Evolutionary conservation across 2,888 invertebrate species (phyloP).

Genomic region (Carterocephalus palaemon): DNA sequence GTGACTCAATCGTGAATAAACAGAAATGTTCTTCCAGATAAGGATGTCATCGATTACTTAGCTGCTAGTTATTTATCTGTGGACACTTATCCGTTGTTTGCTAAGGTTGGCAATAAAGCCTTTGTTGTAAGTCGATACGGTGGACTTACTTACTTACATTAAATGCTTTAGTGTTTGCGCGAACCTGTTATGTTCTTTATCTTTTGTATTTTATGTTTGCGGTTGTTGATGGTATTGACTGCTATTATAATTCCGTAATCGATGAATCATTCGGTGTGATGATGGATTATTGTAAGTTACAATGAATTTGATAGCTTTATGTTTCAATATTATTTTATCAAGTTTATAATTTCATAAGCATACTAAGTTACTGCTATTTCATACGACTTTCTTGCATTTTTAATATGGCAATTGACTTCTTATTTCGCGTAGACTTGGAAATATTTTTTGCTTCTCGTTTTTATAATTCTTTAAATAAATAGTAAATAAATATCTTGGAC

Average conservation of each 20-base stretch:
- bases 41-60: conserved; percentile 26
- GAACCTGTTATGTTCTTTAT: conserved; percentile 20
- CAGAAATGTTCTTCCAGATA: conserved; percentile 26
- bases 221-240: conserved; percentile 14
- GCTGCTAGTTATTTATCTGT: conserved; percentile 30
- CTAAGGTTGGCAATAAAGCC: conserved; percentile 30
- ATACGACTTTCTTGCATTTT: too few relatives aligned
- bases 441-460: too few relatives aligned
- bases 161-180: conserved; percentile 14
- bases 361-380: too few relatives aligned
- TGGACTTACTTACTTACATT: too few relatives aligned
- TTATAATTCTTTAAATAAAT: too few relatives aligned
- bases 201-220: conserved; percentile 19
- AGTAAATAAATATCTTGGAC: too few relatives aligned
- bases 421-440: too few relatives aligned
- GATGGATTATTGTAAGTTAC: too few relatives aligned
- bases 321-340: too few relatives aligned
- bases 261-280: neutral
- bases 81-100: conserved; percentile 3
- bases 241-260: conserved; percentile 3
- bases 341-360: too few relatives aligned
- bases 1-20: conserved; percentile 13
- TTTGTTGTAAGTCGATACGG: conserved; percentile 31
- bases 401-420: too few relatives aligned
- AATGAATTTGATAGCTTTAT: too few relatives aligned